Conservation (phyloP, 2,797 vertebrate genomes). For the Eleutherodactylus coqui region DNA sequence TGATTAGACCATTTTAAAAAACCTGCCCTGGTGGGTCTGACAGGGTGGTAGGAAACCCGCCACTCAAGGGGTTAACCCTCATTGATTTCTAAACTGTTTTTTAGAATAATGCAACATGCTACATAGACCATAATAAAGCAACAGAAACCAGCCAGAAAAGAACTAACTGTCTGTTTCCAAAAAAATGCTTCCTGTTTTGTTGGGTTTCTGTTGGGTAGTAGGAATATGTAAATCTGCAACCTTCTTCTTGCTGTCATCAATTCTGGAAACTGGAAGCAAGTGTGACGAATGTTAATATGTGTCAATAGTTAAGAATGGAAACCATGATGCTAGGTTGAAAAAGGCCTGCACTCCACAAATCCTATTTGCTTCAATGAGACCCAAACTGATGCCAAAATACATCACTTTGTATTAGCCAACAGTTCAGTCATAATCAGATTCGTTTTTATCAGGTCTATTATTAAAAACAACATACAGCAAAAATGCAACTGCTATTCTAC, state of each 20-base stretch:
- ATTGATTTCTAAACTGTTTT: too few relatives aligned
- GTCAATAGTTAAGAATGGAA: not conserved
- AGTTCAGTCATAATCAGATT: too few relatives aligned
- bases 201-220: not conserved
- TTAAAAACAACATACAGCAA: too few relatives aligned
- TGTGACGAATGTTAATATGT: not conserved
- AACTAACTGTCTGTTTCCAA: not conserved
- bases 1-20: too few relatives aligned
- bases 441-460: too few relatives aligned
- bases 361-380: not conserved
- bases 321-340: not conserved
- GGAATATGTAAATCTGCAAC: not conserved
- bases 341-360: not conserved
- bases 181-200: not conserved
- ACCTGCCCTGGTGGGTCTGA: too few relatives aligned
- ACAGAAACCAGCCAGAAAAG: not conserved
- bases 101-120: not conserved
- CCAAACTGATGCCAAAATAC: not conserved
- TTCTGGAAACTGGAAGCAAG: not conserved
- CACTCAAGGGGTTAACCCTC: too few relatives aligned
- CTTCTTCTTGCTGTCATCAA: not conserved
- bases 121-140: not conserved
- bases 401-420: too few relatives aligned
- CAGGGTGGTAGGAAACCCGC: too few relatives aligned
- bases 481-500: too few relatives aligned